Evolutionary conservation across 2,113 vertebrate species (phyloP), one percentile per base, ranked within the genome.

Genomic region (Agapornis roseicollis): DNA sequence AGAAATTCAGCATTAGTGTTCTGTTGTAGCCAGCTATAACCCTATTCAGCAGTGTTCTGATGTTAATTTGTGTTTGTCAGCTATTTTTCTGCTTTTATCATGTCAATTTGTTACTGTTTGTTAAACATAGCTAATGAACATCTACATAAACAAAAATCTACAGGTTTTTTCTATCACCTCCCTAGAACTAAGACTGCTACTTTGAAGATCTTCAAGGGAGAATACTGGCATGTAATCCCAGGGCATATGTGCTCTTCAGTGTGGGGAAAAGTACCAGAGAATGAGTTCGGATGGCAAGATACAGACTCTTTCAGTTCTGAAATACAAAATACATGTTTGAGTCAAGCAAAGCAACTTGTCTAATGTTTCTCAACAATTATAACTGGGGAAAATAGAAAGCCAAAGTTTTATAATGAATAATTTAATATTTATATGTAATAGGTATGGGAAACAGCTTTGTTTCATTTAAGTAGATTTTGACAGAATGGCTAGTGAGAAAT

Each of bases 381-480:
- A 79, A 2, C 29, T 28, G 3, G 1, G 2, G 6, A 7, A 18
- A 44, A 49, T 87, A 80, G 6, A n/a, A 80, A 87, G 4, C 2
- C 1, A 35, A 81, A 71, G 16, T 39, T 55, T 87, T 64, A 56
- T 17, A 68, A 65, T 37, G 1, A 76, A 47, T 41, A 69, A 76
- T n/a, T 52, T 2, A 93, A 72, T 49, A 56, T 69, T 76, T n/a
- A n/a, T 23, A 17, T 3, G 33, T 58, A 58, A 58, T n/a, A 5
- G 33, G 33, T 13, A n/a, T n/a, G 20, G 56, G 56, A 23, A 58
- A 37, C 2, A 80, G 2, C 2, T 44, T 72, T 82, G 7, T 44
- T 94, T 82, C 19, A 47, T 73, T 87, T 89, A 49, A 77, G 52
- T 56, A 69, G 25, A 78, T 70, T 85, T 76, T 77, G 60, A 50